Evolutionary conservation across 2,888 invertebrate genomes (phyloP), one percentile per base, ranked within the genome.

Genomic region (Resseliella maxima): DNA sequence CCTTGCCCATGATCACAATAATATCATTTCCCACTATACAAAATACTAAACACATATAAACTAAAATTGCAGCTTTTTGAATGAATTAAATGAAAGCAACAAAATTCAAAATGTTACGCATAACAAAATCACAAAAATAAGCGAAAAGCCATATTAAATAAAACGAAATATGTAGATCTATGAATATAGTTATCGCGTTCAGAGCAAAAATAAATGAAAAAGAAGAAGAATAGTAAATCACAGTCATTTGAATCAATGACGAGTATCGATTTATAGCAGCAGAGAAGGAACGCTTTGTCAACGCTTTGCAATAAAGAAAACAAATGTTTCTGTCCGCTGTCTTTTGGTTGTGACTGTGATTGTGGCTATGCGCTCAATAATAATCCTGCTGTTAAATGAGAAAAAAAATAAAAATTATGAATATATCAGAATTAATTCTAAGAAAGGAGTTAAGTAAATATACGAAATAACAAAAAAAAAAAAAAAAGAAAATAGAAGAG

Each of bases 391-490:
- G 72, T 72, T 72, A 72, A 3, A 72, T n/a, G n/a, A 31, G 12
- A 72, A 72, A 31, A 12, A 6, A 8, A 72, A 27, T 8, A 72
- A 72, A 59, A n/a, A 59, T 21, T 24, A 72, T 31, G 72, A 15
- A 72, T 72, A 35, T 72, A 31, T 72, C 72, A 72, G 31, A 31
- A 72, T 72, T 72, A 72, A 72, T 72, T 72, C 72, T 59, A 59
- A 24, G 59, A 59, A n/a, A 8, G 27, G 24, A n/a, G 59, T 59
- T 59, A 59, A 59, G 24, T 72, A 15, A 72, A 72, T 3, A 59
- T 24, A 59, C 6, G 6, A 24, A 24, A 59, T 24, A 24, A 50
- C 59, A 59, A 59, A n/a, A 24, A 8, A 50, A 50, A 50, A 2
- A 50, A 21, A 50, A 18, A 50, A 21, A 18, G 15, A 50, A 50